phyloP scores from a whole-genome alignment of 1,140 invertebrate species.

The Marisa cornuarietis region DNA sequence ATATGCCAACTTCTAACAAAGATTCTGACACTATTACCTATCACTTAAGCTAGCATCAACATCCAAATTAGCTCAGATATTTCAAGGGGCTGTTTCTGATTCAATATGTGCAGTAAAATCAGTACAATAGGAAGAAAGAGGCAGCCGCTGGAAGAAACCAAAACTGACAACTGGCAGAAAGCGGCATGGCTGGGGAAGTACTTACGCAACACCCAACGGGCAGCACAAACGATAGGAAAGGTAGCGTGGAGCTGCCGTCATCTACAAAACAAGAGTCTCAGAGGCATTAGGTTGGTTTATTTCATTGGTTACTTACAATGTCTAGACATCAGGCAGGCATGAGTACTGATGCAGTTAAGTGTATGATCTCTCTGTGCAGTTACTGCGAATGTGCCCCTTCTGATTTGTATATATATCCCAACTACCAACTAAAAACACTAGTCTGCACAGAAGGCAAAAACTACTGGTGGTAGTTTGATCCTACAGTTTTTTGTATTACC shows the following conservation, averaged over 20 bases:
- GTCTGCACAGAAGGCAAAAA: too few species aligned
- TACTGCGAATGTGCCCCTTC: too few species aligned
- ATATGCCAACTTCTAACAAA: background rate
- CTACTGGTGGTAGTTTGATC: too few species aligned
- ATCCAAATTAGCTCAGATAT: background rate
- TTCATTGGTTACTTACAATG: background rate
- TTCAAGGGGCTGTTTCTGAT: background rate
- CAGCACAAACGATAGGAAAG: conserved; percentile 12
- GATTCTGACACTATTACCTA: too few species aligned
- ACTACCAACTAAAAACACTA: too few species aligned
- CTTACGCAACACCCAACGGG: conserved; percentile 9
- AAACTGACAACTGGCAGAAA: background rate
- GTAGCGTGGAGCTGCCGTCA: conserved; percentile 13
- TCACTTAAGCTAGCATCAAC: too few species aligned
- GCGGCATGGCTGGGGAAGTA: background rate
- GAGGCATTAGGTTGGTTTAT: conserved; percentile 25
- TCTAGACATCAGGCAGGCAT: too few species aligned
- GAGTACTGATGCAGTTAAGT: too few species aligned
- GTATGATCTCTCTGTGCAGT: too few species aligned
- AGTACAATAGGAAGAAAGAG: background rate
- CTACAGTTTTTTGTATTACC: too few species aligned
- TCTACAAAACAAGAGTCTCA: conserved; percentile 27
- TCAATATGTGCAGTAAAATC: background rate
- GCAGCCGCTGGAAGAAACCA: background rate
- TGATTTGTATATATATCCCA: too few species aligned